Evolutionary conservation across 2,888 invertebrate species (phyloP), one percentile per base, ranked within the genome.

Genomic region (Stenolophus ochropezus): DNA sequence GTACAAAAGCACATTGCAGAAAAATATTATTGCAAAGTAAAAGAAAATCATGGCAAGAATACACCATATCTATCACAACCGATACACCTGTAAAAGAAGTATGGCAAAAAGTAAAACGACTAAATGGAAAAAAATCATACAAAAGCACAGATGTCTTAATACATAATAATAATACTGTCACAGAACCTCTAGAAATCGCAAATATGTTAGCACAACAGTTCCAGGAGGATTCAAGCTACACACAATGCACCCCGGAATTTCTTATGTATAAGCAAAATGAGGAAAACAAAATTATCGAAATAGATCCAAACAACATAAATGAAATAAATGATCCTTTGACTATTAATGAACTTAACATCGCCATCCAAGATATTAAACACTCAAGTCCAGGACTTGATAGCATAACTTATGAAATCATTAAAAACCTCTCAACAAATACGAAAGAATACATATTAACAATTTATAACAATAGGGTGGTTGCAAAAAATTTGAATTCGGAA

Each of bases 171-270:
- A 58, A 58, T n/a, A n/a, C n/a, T n/a, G n/a, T n/a, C n/a, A n/a
- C n/a, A n/a, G n/a, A n/a, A n/a, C n/a, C n/a, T n/a, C n/a, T n/a
- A n/a, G n/a, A n/a, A n/a, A n/a, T n/a, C n/a, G n/a, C n/a, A n/a
- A n/a, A n/a, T 23, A 21, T n/a, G 21, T 58, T 58, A 21, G 58
- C 58, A 58, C 18, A 58, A 5, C 58, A 58, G 8, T 58, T 58
- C 21, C 21, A 58, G 2, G 21, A 16, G 2, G 21, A 58, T n/a
- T 58, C 58, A 58, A 58, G 21, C 21, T 21, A 58, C 58, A 18
- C 5, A 21, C 58, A 21, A 58, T 58, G 21, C 58, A 58, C 58
- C 21, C 21, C 20, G 1, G 58, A 58, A 58, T 20, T 21, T 21
- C 58, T 21, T 3, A 16, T n/a, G n/a, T 8, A 58, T 56, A 58